Evolutionary conservation across 2,888 invertebrate genomes (phyloP), one percentile per base, ranked within the genome.

Genomic region (Volucella bombylans): DNA sequence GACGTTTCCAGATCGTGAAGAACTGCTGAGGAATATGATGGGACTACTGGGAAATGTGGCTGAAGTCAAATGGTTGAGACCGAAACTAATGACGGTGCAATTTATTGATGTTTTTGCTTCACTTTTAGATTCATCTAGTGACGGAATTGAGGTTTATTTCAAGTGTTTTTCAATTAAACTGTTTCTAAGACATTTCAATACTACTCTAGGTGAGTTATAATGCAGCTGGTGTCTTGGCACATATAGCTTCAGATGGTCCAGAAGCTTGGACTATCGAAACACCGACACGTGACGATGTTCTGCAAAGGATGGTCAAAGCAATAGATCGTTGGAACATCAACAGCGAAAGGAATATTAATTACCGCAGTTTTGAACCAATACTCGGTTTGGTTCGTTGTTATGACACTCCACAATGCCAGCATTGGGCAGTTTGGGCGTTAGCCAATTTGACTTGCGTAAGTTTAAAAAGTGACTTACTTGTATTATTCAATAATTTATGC

Each of bases 401-500:
- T 88, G 96, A 97, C 90, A 97, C 98, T 1, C 96, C 97, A 0
- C 95, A 97, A 90, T 98, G 97, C 91, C 98, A 98, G 91, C 96
- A 97, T 90, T 99, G 99, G 99, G 98, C 98, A 2, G 96, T 96
- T 8, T 99, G 99, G 99, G 99, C 99, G 0, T 93, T 99, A 80
- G 98, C 98, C 62, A 99, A 99, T 92, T 94, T 99, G 82, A 99
- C 99, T 61, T 95, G 90, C 87, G 91, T 91, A 86, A 85, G 77
- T 65, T 52, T 69, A 1, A 3, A 31, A 31, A 6, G 0, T 6
- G 6, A 31, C 0, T 6, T 0, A 6, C 0, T 31, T 31, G 4
- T 31, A 0, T 31, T 1, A 6, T 31, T 31, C 4, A 4, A 31
- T 6, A 49, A 49, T 39, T 0, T 8, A 39, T 23, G 10, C 18